Evolutionary conservation across 2,797 vertebrate genomes (phyloP), one percentile per base, ranked within the genome.

Genomic region (Pseudochirops corinnae): DNA sequence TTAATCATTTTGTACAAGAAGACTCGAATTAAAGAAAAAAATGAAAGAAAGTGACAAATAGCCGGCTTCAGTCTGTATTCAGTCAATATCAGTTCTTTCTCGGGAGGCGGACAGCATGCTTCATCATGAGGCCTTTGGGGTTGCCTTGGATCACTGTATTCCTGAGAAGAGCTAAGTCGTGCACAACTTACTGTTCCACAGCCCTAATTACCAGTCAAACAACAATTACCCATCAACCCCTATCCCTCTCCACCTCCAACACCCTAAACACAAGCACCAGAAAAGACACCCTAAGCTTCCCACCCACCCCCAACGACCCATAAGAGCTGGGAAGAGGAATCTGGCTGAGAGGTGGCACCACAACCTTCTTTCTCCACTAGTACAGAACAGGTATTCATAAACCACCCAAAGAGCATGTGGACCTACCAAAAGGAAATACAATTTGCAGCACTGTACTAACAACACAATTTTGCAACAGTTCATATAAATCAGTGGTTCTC

Each of bases 201-300:
- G 67, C 6, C n/a, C 18, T 7, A 46, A 82, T 82, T 82, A 82
- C 18, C 67, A 39, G n/a, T 82, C 74, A 87, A 87, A 87, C 39
- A 82, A 95, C 95, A 95, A 55, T 39, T 74, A n/a, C 31, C 52
- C 12, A 92, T 94, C 3, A 29, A n/a, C 33, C 29, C 39, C n/a
- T 55, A 91, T 55, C 29, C 18, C 28, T n/a, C 52, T 31, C 39
- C 31, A 91, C n/a, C 39, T 82, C 55, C 55, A 92, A 62, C 53
- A 56, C 14, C 56, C 46, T 57, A 92, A 56, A 91, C 62, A 56
- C 62, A 18, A 82, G 28, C 1, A 46, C 58, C 13, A 90, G 14
- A 90, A 87, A 94, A 93, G 13, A 39, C 90, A 57, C 26, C 1
- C 90, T 62, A 50, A 60, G 11, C 24, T 33, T n/a, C 53, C 90